Percentiles rank a stretch among this genome's conserved stretches.
These are phyloP conservation scores for Macrotis lagotis DNA, from an alignment of 2,113 vertebrate species.

Conservation along the genomic window DNA sequence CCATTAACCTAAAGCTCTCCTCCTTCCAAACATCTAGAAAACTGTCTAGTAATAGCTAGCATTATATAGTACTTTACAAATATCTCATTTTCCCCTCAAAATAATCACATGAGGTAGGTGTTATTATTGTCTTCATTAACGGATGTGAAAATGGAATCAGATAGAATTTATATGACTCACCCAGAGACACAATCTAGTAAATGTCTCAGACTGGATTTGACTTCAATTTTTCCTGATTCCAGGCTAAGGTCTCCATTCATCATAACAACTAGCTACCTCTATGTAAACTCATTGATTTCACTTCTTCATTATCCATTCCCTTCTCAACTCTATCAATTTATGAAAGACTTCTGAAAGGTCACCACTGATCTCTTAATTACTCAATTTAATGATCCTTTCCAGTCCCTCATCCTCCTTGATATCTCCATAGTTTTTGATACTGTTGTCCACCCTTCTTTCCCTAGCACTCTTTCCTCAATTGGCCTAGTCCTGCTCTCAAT, in stretches of 20 bases:
- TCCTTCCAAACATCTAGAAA: not conserved
- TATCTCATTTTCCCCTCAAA: not conserved
- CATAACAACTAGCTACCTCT: not conserved
- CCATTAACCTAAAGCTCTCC: not conserved
- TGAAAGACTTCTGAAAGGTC: not conserved
- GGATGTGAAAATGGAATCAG: not conserved
- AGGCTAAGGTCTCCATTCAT: not conserved
- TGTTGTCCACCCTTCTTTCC: not conserved
- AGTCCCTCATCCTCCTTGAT: not conserved
- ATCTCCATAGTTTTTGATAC: not conserved
- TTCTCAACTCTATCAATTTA: not conserved
- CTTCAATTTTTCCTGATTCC: not conserved
- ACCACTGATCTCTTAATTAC: not conserved
- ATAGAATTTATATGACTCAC: not conserved
- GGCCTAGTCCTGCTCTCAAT: not conserved
- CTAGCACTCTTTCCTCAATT: not conserved
- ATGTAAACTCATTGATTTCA: not conserved
- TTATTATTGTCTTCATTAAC: not conserved
- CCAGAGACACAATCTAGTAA: not conserved
- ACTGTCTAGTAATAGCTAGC: not conserved
- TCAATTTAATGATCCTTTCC: not conserved
- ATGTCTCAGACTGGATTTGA: not conserved
- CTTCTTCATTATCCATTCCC: not conserved
- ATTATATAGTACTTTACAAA: not conserved
- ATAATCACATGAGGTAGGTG: not conserved